Evolutionary conservation across 2,797 vertebrate genomes (phyloP), one percentile per base, ranked within the genome.

Genomic region (Sebastiscus albofasciatus): DNA sequence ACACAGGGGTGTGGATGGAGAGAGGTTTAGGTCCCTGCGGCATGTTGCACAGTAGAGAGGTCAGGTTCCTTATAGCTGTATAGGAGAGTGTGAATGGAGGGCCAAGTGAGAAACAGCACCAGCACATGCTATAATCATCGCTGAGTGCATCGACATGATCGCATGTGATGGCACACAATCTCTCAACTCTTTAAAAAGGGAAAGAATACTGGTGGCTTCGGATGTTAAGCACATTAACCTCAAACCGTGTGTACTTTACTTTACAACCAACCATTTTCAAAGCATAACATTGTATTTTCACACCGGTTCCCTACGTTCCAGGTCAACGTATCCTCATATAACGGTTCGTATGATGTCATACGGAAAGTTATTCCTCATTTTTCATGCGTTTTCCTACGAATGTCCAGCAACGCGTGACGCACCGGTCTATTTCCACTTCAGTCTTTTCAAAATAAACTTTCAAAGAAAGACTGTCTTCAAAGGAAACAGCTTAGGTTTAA

Each of bases 51-150:
- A 61, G 39, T 22, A 2, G 56, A 80, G 79, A 77, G 81, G 84
- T 88, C 85, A 89, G 59, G 42, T 49, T 86, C 79, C 85, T 67
- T 70, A 85, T 72, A 73, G 82, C 78, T 71, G 76, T 13, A 71
- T 79, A 87, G 67, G 74, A 80, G 81, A 73, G 89, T 85, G 88
- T 78, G 66, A 92, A 85, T 82, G 70, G 85, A 84, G 82, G 81
- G 58, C 46, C 69, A 86, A 79, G 87, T 88, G 91, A 89, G 81
- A 85, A 86, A 60, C 75, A 67, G 31, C 65, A 75, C 62, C 1
- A 55, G 29, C 9, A 60, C 77, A 74, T 7, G 74, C 14, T 60
- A n/a, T 62, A 27, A 36, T 72, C 68, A 64, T 65, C 76, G 34
- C n/a, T 14, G 14, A n/a, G 54, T 16, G 54, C 29, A 73, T 67